Conservation (phyloP, 2,797 vertebrate species). For the Eulemur rubriventer region DNA sequence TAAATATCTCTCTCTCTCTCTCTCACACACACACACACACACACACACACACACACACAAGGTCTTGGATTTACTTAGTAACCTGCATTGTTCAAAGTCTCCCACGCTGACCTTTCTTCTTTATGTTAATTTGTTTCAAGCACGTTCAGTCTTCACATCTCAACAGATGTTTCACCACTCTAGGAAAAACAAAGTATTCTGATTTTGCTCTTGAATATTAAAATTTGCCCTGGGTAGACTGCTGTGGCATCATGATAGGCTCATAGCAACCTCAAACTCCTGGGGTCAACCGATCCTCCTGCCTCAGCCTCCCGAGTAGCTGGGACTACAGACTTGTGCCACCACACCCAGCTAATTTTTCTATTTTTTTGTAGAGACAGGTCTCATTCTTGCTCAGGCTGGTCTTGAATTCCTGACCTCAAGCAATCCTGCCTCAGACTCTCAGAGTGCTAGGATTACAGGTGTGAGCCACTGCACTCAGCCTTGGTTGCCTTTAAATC, state of each 20-base stretch:
- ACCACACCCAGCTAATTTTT: neutral
- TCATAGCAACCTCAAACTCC: neutral
- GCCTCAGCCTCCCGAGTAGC: neutral
- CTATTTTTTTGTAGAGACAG: too few species aligned
- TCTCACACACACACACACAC: neutral
- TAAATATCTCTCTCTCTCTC: neutral
- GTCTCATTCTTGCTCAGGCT: too few species aligned
- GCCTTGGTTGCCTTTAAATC: constrained; percentile 37
- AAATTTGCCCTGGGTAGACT: neutral
- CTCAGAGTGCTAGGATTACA: neutral
- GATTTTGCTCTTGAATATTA: constrained; percentile 17
- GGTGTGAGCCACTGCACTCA: neutral
- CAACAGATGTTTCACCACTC: neutral
- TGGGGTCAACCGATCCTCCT: neutral
- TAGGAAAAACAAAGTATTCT: constrained; percentile 37
- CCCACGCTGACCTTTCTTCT: neutral
- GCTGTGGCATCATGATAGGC: neutral
- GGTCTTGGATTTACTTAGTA: neutral
- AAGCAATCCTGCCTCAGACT: neutral
- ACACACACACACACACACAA: too few species aligned
- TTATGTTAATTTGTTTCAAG: constrained; percentile 35
- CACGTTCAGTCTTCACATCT: neutral
- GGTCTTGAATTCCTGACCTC: neutral
- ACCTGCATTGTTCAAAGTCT: neutral
- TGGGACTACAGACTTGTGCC: neutral